Conservation (phyloP, 2,797 vertebrate genomes). For the Cichlasoma orientale region DNA sequence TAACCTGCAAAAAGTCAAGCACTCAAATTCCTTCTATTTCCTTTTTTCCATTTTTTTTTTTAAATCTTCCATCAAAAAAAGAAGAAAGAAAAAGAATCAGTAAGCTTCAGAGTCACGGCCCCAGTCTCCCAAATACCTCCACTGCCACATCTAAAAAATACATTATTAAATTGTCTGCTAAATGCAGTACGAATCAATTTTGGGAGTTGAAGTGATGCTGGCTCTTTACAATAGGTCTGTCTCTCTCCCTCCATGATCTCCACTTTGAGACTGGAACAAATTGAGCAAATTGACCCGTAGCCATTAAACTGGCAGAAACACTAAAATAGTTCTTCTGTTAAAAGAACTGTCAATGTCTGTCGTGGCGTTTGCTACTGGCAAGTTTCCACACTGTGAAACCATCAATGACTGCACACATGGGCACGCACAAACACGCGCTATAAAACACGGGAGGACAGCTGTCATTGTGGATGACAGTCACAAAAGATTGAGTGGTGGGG, state of each 20-base stretch:
- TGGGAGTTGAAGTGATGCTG: neutral
- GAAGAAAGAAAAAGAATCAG: neutral
- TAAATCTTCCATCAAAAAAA: neutral
- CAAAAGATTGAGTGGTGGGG: conserved; percentile 46
- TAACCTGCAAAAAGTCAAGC: neutral
- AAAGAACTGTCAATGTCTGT: conserved; percentile 51
- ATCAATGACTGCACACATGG: conserved; percentile 31
- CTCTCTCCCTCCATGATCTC: conserved; percentile 17
- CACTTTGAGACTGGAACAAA: conserved; percentile 32
- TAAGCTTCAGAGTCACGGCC: neutral
- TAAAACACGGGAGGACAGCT: conserved; percentile 47
- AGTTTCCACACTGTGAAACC: conserved; percentile 43
- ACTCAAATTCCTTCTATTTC: neutral
- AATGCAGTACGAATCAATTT: conserved; percentile 19
- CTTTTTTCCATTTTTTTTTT: neutral
- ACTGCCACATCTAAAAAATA: neutral
- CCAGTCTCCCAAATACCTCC: neutral
- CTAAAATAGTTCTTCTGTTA: conserved; percentile 54
- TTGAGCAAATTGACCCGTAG: conserved; percentile 52
- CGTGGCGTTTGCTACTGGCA: conserved; percentile 45
- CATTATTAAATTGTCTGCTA: conserved; percentile 17
- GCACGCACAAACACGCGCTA: conserved; percentile 5
- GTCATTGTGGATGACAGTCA: conserved; percentile 58
- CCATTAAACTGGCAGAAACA: conserved; percentile 29
- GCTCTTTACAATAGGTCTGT: conserved; percentile 4